phyloP scores from a whole-genome alignment of 2,113 vertebrate genomes.

The Tupaia tana region DNA sequence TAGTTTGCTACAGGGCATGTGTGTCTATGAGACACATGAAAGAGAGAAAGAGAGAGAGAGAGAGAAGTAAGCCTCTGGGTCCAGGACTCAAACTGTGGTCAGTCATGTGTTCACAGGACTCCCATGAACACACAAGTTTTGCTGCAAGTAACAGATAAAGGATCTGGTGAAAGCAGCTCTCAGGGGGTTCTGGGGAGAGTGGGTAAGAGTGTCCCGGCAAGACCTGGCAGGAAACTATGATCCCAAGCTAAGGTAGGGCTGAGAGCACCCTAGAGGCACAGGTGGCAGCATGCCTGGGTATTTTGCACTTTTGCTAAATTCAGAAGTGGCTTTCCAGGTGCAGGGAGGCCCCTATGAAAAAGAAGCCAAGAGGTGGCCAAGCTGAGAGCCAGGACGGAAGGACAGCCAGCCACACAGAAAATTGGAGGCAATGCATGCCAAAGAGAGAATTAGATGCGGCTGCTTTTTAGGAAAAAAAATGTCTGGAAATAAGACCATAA shows the following conservation, averaged over 20 bases:
- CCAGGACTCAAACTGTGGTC: no score
- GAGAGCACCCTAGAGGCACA: background rate
- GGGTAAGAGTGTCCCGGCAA: background rate
- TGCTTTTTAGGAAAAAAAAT: constrained; percentile 1
- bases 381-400: background rate
- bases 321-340: background rate
- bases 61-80: no score
- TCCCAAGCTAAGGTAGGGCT: background rate
- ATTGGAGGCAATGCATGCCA: background rate
- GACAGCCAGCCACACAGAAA: accelerated
- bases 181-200: background rate
- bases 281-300: accelerated
- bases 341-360: background rate
- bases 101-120: no score
- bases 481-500: background rate
- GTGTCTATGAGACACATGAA: no score
- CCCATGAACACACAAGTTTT: background rate
- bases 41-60: no score
- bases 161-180: background rate
- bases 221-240: background rate
- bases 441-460: background rate
- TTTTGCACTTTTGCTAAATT: background rate
- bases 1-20: no score
- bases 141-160: background rate
- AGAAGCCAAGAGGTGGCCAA: background rate